Evolutionary conservation across 1,140 invertebrate genomes (phyloP).

Genomic region (Trichomalopsis sarcophagae): DNA sequence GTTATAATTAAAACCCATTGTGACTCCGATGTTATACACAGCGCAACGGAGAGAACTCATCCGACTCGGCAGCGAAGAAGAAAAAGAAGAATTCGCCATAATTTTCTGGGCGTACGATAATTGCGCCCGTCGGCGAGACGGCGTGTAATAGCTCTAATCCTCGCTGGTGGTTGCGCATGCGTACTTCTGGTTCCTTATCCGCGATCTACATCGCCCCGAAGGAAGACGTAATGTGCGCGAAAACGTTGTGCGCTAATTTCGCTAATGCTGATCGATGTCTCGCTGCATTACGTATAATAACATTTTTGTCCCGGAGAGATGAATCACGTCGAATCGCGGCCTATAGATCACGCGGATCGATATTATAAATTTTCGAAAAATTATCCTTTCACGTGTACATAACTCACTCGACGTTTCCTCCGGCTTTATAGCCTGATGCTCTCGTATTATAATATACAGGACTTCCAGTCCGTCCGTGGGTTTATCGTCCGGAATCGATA

Average conservation of each 20-base stretch:
- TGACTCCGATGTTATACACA: neutral
- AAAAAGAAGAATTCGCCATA: neutral
- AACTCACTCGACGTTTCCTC: neutral
- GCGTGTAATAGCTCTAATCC: constrained; percentile 20
- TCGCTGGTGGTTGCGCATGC: neutral
- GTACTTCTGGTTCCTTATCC: neutral
- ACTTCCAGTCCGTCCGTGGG: neutral
- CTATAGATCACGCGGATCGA: too few species aligned
- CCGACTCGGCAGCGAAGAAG: neutral
- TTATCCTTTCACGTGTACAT: too few species aligned
- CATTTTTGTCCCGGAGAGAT: too few species aligned
- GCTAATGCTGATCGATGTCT: constrained; percentile 45
- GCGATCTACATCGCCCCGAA: constrained; percentile 10
- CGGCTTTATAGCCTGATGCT: neutral
- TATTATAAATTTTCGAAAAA: too few species aligned
- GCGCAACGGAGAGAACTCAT: neutral
- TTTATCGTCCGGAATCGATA: constrained; percentile 20
- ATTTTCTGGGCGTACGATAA: constrained; percentile 12
- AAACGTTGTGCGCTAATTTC: constrained; percentile 42
- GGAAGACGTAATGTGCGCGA: neutral
- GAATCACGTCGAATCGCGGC: too few species aligned
- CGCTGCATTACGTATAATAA: too few species aligned
- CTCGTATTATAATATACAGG: neutral
- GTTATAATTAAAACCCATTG: constrained; percentile 18
- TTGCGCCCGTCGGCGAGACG: neutral